A percentile compares a stretch with the other conserved stretches of the same genome.
Conservation (phyloP, 2,113 vertebrate genomes). For the Danionella cerebrum region DNA sequence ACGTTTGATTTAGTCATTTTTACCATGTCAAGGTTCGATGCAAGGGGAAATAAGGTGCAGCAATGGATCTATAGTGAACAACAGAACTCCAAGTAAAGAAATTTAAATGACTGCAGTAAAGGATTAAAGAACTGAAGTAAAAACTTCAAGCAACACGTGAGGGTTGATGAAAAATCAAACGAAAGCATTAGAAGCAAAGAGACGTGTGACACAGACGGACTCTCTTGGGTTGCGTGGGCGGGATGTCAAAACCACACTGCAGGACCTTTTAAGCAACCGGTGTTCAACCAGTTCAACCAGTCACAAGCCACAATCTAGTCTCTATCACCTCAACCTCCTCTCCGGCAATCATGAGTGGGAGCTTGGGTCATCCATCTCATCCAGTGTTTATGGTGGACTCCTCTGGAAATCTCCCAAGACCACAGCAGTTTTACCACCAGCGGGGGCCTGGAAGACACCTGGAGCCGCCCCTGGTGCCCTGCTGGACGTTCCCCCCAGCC, state of each 20-base stretch:
- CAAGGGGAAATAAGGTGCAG: too few relatives aligned
- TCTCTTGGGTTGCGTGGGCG: neutral
- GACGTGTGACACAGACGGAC: neutral
- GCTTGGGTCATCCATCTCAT: conserved; percentile 9
- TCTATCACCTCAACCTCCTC: neutral
- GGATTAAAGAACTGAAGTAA: too few relatives aligned
- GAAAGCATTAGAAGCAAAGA: neutral
- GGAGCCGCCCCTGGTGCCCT: conserved; percentile 33
- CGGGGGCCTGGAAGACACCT: neutral
- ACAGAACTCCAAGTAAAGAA: too few relatives aligned
- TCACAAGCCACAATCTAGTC: neutral
- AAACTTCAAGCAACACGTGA: too few relatives aligned
- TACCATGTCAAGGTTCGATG: too few relatives aligned
- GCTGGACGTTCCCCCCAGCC: conserved; percentile 46
- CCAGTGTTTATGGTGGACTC: conserved; percentile 40
- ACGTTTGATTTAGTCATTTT: too few relatives aligned
- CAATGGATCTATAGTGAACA: too few relatives aligned
- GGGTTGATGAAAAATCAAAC: neutral
- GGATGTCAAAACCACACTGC: neutral
- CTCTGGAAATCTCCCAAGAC: neutral
- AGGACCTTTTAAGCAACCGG: neutral
- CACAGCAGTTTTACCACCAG: neutral
- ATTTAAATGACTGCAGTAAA: too few relatives aligned
- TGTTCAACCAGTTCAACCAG: neutral
- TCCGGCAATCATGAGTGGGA: conserved; percentile 18